Evolutionary conservation across 2,888 invertebrate genomes (phyloP), one percentile per base, ranked within the genome.

Genomic region (Panopea generosa): DNA sequence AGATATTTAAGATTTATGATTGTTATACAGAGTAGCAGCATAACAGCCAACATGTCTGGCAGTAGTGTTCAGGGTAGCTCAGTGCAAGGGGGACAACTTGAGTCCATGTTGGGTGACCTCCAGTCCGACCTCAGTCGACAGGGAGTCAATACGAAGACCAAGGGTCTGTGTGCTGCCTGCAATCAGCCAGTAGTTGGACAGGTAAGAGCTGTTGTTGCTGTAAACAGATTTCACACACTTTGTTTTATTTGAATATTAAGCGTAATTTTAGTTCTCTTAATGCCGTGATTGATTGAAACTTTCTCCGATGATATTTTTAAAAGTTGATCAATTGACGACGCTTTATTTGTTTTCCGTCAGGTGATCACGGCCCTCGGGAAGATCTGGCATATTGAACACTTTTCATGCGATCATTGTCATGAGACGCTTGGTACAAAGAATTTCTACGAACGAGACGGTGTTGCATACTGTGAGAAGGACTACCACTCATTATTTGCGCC

Each of bases 341-440:
- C n/a, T n/a, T n/a, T n/a, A n/a, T n/a, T n/a, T 11, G 11, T 33
- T 33, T 33, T 20, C 47, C 62, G 81, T 11, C 93, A 95, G 95
- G 96, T 98, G 87, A 97, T 98, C 92, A 99, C 99, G 80, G 99
- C 99, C 22, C 93, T 99, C 93, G 99, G 99, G 66, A 97, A 98
- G 93, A 98, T 99, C 82, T 99, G 99, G 99, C 99, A 99, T 93
- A 98, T 99, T 55, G 99, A 99, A 94, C 99, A 99, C 93, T 99
- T 99, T 94, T 85, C 96, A 75, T 99, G 99, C 94, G 96, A 96
- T 84, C 98, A 99, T 92, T 99, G 99, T 95, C 96, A 96, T 90
- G 97, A 98, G 92, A 98, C 98, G 93, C 94, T 99, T 91, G 99
- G 99, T 76, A 99, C 99, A 66, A 95, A 97, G 92, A 99, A 98